Evolutionary conservation across 2,797 vertebrate species (phyloP).

Genomic region (Parauchenoglanis ngamensis): DNA sequence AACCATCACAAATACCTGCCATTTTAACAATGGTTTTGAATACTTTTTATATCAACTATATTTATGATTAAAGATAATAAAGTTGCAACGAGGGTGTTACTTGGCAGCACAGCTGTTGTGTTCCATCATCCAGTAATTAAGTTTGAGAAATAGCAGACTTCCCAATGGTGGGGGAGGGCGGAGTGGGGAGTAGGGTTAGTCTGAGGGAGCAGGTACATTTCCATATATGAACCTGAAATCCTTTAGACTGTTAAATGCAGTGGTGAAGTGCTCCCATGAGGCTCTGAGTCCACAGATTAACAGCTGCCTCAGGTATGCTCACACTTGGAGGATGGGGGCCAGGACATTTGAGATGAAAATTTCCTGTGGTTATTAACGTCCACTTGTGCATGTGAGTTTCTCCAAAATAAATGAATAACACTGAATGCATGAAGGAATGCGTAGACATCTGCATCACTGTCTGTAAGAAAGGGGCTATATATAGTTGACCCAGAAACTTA

Average conservation of each 20-base stretch:
- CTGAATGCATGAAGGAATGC: conserved; percentile 12
- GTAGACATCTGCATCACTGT: conserved; percentile 23
- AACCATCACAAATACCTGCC: neutral
- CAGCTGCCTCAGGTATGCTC: conserved; percentile 40
- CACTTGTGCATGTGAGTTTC: conserved; percentile 7
- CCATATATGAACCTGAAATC: conserved; percentile 40
- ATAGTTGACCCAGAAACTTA: conserved; percentile 39
- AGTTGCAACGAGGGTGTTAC: neutral
- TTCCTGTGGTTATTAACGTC: conserved; percentile 13
- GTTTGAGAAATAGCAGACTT: neutral
- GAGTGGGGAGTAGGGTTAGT: neutral
- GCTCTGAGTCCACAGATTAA: conserved; percentile 46
- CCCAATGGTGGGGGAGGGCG: neutral
- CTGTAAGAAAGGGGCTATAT: conserved; percentile 40
- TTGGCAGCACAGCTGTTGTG: neutral
- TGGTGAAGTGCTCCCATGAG: neutral
- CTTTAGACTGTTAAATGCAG: neutral
- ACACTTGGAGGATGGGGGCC: conserved; percentile 20
- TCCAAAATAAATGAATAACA: conserved; percentile 9
- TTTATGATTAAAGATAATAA: conserved; percentile 1
- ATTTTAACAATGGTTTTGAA: neutral
- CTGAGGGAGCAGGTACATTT: neutral
- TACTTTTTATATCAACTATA: neutral
- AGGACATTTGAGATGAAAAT: conserved; percentile 38
- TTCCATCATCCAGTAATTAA: conserved; percentile 12